Evolutionary conservation across 1,140 invertebrate species (phyloP).

Genomic region (Meloidogyne floridensis): DNA sequence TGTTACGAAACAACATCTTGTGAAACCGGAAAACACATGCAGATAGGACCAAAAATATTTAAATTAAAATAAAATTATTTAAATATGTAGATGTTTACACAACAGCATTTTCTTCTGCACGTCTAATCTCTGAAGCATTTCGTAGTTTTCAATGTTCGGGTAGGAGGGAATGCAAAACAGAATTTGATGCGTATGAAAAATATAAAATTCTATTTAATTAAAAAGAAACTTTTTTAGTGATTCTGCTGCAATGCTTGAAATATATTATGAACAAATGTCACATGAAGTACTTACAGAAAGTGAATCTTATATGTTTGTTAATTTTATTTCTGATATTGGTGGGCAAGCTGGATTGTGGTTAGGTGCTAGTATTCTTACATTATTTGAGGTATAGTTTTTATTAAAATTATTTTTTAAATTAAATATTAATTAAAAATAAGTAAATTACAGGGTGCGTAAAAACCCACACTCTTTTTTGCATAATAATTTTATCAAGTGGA

Average conservation of each 20-base stretch:
- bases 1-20: too few species aligned
- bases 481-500: too few species aligned
- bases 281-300: constrained; percentile 59
- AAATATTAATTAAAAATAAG: background rate
- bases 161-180: constrained; percentile 34
- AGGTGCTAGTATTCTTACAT: constrained; percentile 46
- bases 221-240: constrained; percentile 31
- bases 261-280: constrained; percentile 66
- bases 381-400: constrained; percentile 33
- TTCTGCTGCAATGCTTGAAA: constrained; percentile 57
- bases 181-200: constrained; percentile 39
- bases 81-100: constrained; percentile 52
- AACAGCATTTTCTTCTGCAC: constrained; percentile 62
- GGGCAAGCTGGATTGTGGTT: constrained; percentile 60
- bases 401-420: background rate
- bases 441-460: too few species aligned
- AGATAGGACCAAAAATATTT: too few species aligned
- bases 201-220: constrained; percentile 5
- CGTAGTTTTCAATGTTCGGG: constrained; percentile 35
- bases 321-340: constrained; percentile 63
- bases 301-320: constrained; percentile 64
- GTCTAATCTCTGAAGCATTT: constrained; percentile 57
- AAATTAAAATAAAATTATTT: background rate
- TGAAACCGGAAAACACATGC: too few species aligned
- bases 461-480: background rate